Evolutionary conservation across 2,888 invertebrate genomes (phyloP).

Genomic region (Ormyrus rosae): DNA sequence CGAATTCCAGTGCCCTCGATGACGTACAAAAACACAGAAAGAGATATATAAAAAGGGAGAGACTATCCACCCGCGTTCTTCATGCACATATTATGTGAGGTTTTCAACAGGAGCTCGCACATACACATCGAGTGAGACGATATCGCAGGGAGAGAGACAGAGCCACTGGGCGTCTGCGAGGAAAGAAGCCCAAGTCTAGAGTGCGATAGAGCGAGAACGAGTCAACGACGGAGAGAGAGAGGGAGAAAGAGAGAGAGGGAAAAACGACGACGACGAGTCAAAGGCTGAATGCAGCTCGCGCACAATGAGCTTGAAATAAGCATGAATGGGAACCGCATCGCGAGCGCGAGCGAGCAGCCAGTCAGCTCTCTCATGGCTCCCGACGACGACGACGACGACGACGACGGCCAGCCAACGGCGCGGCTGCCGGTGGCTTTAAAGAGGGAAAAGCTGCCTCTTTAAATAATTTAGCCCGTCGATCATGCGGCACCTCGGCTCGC

Average conservation of each 20-base stretch:
- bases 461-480: slow-evolving; percentile 67
- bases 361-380: slow-evolving; percentile 58
- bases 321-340: slow-evolving; percentile 71
- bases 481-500: slow-evolving; percentile 6
- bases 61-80: neutral
- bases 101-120: neutral
- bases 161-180: neutral
- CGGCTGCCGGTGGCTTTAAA: slow-evolving; percentile 62
- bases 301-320: slow-evolving; percentile 75
- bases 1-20: no score
- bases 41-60: neutral
- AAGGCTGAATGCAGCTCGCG: slow-evolving; percentile 70
- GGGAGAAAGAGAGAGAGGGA: neutral
- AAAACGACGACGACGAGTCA: slow-evolving; percentile 63
- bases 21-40: no score
- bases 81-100: slow-evolving; percentile 13
- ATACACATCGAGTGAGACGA: neutral
- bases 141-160: neutral
- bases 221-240: slow-evolving; percentile 9
- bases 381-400: slow-evolving; percentile 59
- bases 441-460: slow-evolving; percentile 64
- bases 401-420: slow-evolving; percentile 28
- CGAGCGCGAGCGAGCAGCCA: slow-evolving; percentile 42
- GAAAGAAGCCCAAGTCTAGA: neutral
- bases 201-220: neutral